These are phyloP conservation scores for Myotis daubentonii DNA, from an alignment of 2,797 vertebrate species.

Conservation along the genomic window DNA sequence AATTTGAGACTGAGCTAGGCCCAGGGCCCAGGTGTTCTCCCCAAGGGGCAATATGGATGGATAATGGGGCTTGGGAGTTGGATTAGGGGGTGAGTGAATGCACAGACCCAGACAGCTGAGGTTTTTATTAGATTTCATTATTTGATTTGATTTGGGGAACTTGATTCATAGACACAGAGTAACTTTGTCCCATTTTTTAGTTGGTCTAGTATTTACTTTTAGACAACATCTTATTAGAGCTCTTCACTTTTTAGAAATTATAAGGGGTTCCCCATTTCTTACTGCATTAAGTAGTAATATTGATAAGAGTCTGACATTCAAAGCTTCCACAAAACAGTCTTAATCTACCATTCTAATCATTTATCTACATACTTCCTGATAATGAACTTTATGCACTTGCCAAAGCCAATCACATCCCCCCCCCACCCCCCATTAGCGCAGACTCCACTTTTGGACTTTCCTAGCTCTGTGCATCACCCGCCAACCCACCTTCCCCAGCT, in stretches of 20 bases:
- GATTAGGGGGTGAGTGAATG: background rate
- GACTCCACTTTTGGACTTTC: background rate
- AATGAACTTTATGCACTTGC: background rate
- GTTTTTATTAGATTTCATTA: constrained; percentile 10
- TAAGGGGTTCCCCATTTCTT: constrained; percentile 4
- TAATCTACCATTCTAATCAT: background rate
- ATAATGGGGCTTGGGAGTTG: background rate
- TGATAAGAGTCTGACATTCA: background rate
- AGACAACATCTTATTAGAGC: background rate
- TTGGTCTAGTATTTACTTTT: background rate
- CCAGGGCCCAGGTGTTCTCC: constrained; percentile 17
- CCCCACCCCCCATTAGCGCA: too few relatives aligned
- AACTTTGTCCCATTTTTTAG: background rate
- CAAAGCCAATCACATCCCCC: background rate
- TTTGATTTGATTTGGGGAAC: constrained; percentile 34
- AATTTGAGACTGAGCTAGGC: background rate
- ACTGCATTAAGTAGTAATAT: background rate
- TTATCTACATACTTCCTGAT: background rate
- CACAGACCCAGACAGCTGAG: background rate
- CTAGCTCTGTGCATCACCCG: too few relatives aligned
- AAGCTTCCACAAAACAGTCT: background rate
- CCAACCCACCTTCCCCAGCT: too few relatives aligned
- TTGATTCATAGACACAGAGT: background rate
- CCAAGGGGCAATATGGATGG: background rate
- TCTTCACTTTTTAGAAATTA: background rate